Evolutionary conservation across 1,140 invertebrate genomes (phyloP).

Genomic region (Drosophila tropicalis): DNA sequence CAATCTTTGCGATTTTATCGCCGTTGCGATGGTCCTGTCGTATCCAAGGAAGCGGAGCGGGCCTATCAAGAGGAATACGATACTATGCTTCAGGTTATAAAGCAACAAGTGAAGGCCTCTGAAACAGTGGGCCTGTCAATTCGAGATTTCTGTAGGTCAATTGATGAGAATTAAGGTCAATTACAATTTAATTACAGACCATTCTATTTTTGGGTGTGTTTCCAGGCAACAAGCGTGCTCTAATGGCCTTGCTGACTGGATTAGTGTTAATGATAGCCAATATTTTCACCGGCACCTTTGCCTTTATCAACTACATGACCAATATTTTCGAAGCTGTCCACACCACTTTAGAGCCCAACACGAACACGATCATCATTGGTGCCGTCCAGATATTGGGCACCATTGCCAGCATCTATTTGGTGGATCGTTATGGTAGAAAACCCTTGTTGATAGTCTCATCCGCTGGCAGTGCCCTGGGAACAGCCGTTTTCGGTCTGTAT

Average conservation of each 20-base stretch:
- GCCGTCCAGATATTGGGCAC: slow-evolving; percentile 84
- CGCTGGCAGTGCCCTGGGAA: slow-evolving; percentile 52
- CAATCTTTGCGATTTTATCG: slow-evolving; percentile 65
- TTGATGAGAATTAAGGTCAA: not conserved
- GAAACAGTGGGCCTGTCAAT: slow-evolving; percentile 27
- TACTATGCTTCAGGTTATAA: slow-evolving; percentile 59
- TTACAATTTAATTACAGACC: not conserved
- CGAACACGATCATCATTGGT: slow-evolving; percentile 85
- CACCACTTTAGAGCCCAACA: slow-evolving; percentile 84
- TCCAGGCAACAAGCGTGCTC: slow-evolving; percentile 56
- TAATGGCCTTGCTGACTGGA: slow-evolving; percentile 60
- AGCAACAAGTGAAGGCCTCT: slow-evolving; percentile 39
- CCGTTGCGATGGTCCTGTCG: slow-evolving; percentile 35
- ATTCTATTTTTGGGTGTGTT: not conserved
- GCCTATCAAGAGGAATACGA: slow-evolving; percentile 57
- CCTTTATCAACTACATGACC: slow-evolving; percentile 76
- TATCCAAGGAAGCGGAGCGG: slow-evolving; percentile 45
- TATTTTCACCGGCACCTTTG: slow-evolving; percentile 71
- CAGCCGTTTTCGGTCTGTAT: slow-evolving; percentile 60
- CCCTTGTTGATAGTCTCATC: slow-evolving; percentile 66
- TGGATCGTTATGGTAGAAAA: slow-evolving; percentile 72
- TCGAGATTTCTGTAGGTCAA: slow-evolving; percentile 69
- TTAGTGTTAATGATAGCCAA: slow-evolving; percentile 69
- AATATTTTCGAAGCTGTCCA: slow-evolving; percentile 88
- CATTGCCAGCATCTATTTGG: slow-evolving; percentile 58